Base-by-base conservation (phyloP, 2,113 vertebrate species). In the Upupa epops region DNA sequence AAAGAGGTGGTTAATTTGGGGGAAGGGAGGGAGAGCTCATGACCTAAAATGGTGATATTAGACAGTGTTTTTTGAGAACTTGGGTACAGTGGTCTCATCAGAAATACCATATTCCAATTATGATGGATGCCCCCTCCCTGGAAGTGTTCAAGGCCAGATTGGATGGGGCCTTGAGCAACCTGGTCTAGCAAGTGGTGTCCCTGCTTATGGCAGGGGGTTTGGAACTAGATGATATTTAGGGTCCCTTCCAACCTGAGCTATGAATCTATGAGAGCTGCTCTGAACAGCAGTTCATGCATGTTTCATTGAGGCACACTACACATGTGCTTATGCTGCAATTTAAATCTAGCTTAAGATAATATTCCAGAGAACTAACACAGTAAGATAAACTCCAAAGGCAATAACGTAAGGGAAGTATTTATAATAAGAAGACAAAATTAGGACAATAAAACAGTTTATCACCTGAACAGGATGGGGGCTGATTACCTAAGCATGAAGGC, bases 241-340 rank as follows among this genome's bases (percentile, higher is more conserved):
- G n/a, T n/a, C n/a, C n/a, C n/a, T n/a, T n/a, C n/a, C n/a, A n/a
- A n/a, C n/a, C n/a, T n/a, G n/a, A n/a, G n/a, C n/a, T n/a, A n/a
- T n/a, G n/a, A n/a, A n/a, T n/a, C n/a, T n/a, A n/a, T 0, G 0
- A 51, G 59, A 89, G 37, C 46, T 0, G 0, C 66, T 61, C 28
- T 3, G 70, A 71, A 58, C 21, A 61, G 54, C 37, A 69, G 46
- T 34, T 87, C 59, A n/a, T 48, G 19, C 71, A 29, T 18, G 11
- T 72, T 88, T 79, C 58, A 91, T 21, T 55, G 48, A 93, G 70
- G 49, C 32, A n/a, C 0, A 1, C 36, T 66, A 19, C 64, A 86
- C 29, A 5, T 24, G 58, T 17, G 10, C 17, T 49, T n/a, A 31
- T 60, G 84, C 60, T 76, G 73, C 64, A 75, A 48, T 90, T 83